phyloP scores from a whole-genome alignment of 2,797 vertebrate species.

The Rhincodon typus region DNA sequence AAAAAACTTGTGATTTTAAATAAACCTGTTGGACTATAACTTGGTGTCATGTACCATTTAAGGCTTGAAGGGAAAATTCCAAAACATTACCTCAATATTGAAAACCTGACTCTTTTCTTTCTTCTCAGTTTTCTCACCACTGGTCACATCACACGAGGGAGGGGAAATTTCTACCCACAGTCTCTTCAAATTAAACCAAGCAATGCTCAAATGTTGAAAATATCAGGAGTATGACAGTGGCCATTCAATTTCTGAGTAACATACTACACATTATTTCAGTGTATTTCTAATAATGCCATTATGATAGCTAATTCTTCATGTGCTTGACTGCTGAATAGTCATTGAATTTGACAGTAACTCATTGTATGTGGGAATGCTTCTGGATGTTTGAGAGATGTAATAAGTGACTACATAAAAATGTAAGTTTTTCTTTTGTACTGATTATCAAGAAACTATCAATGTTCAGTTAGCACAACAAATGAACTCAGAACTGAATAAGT shows the following conservation, averaged over 20 bases:
- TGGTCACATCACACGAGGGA: no score
- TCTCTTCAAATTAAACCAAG: not conserved
- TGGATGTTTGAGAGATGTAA: not conserved
- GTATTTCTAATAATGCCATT: not conserved
- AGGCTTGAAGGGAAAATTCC: no score
- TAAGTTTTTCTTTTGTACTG: not conserved
- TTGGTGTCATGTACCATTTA: no score
- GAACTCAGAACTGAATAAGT: not conserved
- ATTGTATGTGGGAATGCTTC: not conserved
- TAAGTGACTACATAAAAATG: not conserved
- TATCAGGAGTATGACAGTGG: not conserved
- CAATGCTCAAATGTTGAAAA: not conserved
- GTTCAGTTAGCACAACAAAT: not conserved
- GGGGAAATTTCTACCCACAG: not conserved
- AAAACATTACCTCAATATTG: no score
- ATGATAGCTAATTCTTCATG: not conserved
- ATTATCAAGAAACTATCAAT: not conserved
- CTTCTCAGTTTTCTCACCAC: not conserved
- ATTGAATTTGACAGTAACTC: slow-evolving; percentile 6
- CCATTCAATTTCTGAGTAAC: slow-evolving; percentile 8
- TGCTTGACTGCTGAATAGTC: not conserved
- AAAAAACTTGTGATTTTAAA: no score
- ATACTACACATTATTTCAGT: not conserved
- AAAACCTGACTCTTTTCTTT: not conserved
- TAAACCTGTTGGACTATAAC: no score